phyloP scores from a whole-genome alignment of 2,797 vertebrate genomes.

The Merluccius polli region DNA sequence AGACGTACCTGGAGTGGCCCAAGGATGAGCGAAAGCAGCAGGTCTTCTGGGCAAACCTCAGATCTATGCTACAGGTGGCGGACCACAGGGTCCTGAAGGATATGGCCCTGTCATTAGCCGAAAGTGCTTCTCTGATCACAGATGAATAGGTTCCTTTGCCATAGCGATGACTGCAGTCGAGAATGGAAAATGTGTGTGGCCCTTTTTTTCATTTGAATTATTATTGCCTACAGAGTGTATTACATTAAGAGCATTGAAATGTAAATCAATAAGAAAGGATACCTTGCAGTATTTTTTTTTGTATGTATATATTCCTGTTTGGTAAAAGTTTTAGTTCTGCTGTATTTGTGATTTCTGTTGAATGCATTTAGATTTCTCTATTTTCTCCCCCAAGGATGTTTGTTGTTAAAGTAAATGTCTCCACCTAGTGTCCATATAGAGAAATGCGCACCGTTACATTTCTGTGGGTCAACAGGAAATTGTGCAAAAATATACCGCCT shows the following conservation, averaged over 20 bases:
- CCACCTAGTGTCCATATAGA: slow-evolving; percentile 44
- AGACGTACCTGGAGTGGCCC: slow-evolving; percentile 83
- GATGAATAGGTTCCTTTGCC: no score
- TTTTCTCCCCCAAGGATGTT: neutral
- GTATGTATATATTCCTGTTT: no score
- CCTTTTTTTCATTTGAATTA: no score
- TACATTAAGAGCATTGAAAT: no score
- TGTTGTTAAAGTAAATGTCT: slow-evolving; percentile 30
- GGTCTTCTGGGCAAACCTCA: slow-evolving; percentile 79
- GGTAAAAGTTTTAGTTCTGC: neutral
- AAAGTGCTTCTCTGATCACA: slow-evolving; percentile 15
- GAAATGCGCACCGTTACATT: neutral
- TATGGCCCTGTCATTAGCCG: slow-evolving; percentile 42
- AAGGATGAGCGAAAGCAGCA: slow-evolving; percentile 72
- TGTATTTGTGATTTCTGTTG: neutral
- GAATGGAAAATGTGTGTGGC: no score
- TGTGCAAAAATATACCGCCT: neutral
- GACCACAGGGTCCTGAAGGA: slow-evolving; percentile 50
- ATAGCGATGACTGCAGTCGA: no score
- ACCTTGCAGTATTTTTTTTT: neutral
- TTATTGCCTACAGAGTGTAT: no score
- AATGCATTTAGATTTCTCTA: neutral
- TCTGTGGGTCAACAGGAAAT: neutral
- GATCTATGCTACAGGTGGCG: slow-evolving; percentile 49
- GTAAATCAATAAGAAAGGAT: no score